Base-by-base conservation (phyloP, 2,797 vertebrate genomes). In the Liasis olivaceus region DNA sequence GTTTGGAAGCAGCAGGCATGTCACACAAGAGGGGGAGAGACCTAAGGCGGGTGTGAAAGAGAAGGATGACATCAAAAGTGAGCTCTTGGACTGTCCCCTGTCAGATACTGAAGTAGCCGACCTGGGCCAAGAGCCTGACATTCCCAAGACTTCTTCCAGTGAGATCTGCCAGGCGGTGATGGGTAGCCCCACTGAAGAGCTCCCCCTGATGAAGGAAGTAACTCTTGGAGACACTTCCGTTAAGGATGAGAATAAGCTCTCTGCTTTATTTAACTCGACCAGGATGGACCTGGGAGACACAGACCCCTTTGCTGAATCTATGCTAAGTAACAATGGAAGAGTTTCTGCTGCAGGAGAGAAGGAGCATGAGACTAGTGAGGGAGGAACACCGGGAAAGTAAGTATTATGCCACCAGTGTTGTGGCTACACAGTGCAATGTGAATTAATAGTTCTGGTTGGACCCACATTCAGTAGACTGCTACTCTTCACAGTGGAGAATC, bases 201-300 rank as follows among this genome's bases (percentile, higher is more conserved):
- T 93, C 63, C 56, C 56, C 54, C 60, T 56, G 64, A 85, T 91
- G 89, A 88, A 15, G 63, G 91, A 72, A 60, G 63, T 72, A 58
- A 88, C 89, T 88, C 90, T 85, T 1, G 0, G 24, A 0, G 1
- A 4, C 14, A 91, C 47, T 47, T 36, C 26, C 84, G 60, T 14
- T 5, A 26, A 14, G 87, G 93, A 81, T 93, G 64, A 20, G 11
- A 88, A 2, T 14, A 89, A 60, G 2, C 77, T 47, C 56, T 92
- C n/a, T 31, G 62, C 12, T 1, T 51, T 0, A 0, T 5, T 12
- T 0, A 15, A 84, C 59, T 59, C 58, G 64, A 54, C 17, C 0
- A 26, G 88, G 11, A 3, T 13, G 15, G 94, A 90, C 86, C 47
- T 81, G 63, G 94, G 8, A 8, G 31, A 13, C 24, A 51, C 85